These are phyloP conservation scores for Ptilorrhoa leucosticta DNA, from an alignment of 2,113 vertebrate species.

Conservation along the genomic window DNA sequence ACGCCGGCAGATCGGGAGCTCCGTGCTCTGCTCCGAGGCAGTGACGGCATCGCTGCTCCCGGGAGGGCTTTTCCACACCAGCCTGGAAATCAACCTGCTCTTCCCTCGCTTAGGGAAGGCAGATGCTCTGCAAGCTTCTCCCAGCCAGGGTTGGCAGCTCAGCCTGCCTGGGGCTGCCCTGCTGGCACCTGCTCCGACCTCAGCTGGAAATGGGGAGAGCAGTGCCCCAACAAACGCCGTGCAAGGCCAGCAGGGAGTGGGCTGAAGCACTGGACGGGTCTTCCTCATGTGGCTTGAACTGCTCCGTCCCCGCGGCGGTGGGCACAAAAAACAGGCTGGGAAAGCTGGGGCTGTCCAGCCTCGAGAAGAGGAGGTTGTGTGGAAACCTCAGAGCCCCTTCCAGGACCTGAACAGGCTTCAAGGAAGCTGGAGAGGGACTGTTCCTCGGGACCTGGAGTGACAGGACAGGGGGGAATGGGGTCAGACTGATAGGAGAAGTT, in stretches of 20 bases:
- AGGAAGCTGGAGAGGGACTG: too few species aligned
- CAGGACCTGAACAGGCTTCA: not conserved
- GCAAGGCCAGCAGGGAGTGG: not conserved
- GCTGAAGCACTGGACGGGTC: not conserved
- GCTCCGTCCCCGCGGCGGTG: not conserved
- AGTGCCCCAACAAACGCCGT: rapidly evolving
- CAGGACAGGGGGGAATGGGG: not conserved
- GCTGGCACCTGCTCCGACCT: not conserved
- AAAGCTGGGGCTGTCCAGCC: not conserved
- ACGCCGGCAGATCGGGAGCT: not conserved
- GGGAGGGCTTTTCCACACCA: not conserved
- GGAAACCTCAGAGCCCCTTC: not conserved
- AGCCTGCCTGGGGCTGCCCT: not conserved
- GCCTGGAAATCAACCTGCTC: not conserved
- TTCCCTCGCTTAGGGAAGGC: not conserved
- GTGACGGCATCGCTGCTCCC: not conserved
- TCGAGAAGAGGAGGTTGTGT: not conserved
- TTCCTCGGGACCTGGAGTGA: not conserved
- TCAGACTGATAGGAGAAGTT: not conserved
- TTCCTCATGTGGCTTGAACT: rapidly evolving
- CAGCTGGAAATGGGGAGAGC: not conserved
- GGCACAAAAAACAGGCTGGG: not conserved
- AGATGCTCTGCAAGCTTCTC: not conserved
- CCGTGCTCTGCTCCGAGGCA: not conserved
- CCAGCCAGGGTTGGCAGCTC: not conserved